Conservation (phyloP, 2,888 invertebrate species). For the Idaea biselata region DNA sequence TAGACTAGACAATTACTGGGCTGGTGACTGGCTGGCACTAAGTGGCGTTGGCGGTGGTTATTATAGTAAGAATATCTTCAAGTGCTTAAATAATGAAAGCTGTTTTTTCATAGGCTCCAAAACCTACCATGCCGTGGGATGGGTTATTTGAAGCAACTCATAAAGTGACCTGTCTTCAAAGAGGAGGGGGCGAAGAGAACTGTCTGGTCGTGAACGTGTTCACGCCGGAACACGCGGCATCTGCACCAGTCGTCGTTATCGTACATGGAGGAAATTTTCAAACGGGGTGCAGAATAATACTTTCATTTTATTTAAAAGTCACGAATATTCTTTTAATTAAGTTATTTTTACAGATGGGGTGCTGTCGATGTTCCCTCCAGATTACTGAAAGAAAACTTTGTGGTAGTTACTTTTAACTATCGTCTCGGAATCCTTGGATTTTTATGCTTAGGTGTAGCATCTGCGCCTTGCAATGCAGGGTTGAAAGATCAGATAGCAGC, state of each 20-base stretch:
- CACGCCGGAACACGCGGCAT: constrained; percentile 42
- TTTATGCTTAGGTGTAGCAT: constrained; percentile 54
- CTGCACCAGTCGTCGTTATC: constrained; percentile 55
- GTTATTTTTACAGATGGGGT: constrained; percentile 57
- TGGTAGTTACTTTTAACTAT: constrained; percentile 66
- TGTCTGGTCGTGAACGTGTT: constrained; percentile 72
- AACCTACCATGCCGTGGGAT: constrained; percentile 57
- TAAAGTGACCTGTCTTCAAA: constrained; percentile 59
- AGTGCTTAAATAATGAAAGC: neutral
- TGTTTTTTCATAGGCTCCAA: constrained; percentile 48
- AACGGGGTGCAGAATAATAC: constrained; percentile 46
- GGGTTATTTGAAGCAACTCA: constrained; percentile 69
- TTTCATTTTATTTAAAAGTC: neutral
- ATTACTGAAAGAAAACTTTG: constrained; percentile 47
- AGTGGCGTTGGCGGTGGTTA: no score
- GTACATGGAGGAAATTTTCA: constrained; percentile 73
- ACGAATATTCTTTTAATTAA: neutral
- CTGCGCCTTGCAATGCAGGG: constrained; percentile 65
- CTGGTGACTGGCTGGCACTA: no score
- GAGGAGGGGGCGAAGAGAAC: constrained; percentile 57
- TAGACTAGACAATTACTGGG: neutral
- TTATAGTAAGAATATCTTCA: no score
- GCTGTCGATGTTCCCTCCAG: constrained; percentile 45
- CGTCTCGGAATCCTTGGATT: constrained; percentile 69
- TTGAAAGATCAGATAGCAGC: constrained; percentile 70